phyloP scores from a whole-genome alignment of 2,113 vertebrate species.

The Fulmarus glacialis region DNA sequence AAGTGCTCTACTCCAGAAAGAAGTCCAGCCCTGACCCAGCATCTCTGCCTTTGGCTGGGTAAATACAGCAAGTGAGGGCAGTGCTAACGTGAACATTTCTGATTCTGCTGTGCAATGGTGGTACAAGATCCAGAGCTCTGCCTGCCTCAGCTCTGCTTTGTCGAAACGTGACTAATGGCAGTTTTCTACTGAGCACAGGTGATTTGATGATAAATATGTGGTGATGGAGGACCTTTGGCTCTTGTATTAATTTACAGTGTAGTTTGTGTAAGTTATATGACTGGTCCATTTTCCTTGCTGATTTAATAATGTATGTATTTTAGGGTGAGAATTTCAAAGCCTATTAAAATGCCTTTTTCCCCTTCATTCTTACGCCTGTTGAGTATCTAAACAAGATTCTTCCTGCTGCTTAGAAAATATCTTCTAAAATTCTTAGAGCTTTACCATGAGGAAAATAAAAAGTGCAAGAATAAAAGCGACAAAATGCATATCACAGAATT shows the following conservation, averaged over 20 bases:
- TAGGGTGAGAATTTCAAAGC: conserved; percentile 10
- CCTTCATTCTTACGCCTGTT: not conserved
- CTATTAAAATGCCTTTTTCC: not conserved
- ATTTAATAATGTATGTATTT: not conserved
- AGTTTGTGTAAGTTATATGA: not conserved
- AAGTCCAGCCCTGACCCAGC: not conserved
- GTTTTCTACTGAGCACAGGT: not conserved
- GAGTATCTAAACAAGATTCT: not conserved
- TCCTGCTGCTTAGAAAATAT: not conserved
- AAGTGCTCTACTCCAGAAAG: not conserved
- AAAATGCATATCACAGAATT: not conserved
- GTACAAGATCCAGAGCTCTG: not conserved
- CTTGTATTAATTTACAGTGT: not conserved
- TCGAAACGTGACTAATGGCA: not conserved
- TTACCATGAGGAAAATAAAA: not conserved
- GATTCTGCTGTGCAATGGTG: not conserved
- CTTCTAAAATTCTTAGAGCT: not conserved
- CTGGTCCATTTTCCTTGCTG: not conserved
- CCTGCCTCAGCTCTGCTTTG: not conserved
- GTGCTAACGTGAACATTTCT: not conserved
- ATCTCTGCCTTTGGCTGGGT: not conserved
- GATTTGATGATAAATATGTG: conserved; percentile 13
- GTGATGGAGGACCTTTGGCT: not conserved
- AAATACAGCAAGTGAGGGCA: not conserved
- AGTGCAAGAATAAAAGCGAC: not conserved